These are phyloP conservation scores for Oscheius onirici DNA, from an alignment of 2,888 invertebrate species.

Conservation along the genomic window DNA sequence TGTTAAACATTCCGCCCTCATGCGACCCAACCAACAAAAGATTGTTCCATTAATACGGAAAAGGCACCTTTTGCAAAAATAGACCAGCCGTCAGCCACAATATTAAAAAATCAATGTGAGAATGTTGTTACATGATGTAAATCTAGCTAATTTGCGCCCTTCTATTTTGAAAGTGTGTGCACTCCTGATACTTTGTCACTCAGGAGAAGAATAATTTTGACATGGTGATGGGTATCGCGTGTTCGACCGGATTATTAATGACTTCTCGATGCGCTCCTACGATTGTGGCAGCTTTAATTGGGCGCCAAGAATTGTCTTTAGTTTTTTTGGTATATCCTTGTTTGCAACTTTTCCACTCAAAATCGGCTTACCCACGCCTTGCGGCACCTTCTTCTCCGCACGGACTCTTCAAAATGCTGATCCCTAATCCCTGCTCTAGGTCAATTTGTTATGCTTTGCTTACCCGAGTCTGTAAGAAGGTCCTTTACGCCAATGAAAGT, in stretches of 20 bases:
- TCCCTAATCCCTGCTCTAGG: not conserved
- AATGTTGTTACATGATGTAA: not conserved
- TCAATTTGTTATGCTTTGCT: too few relatives aligned
- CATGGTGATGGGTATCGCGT: conserved; percentile 13
- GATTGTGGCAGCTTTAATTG: conserved; percentile 16
- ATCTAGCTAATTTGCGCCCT: not conserved
- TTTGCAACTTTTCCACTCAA: not conserved
- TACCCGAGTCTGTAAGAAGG: too few relatives aligned
- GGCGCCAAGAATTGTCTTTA: not conserved
- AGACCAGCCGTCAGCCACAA: not conserved
- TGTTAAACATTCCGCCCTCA: too few relatives aligned
- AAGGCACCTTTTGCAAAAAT: too few relatives aligned
- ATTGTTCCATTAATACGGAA: too few relatives aligned
- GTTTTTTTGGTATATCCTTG: not conserved
- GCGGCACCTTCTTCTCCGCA: conserved; percentile 11
- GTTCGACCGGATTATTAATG: conserved; percentile 22
- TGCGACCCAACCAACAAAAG: too few relatives aligned
- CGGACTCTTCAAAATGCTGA: conserved; percentile 9
- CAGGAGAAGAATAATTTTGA: not conserved
- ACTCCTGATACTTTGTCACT: not conserved
- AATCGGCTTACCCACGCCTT: conserved; percentile 12
- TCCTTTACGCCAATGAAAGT: too few relatives aligned
- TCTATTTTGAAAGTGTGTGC: not conserved
- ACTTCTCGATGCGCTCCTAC: conserved; percentile 17
- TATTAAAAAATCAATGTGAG: conserved; percentile 5